Base-by-base conservation (phyloP, 2,888 invertebrate genomes). In the Conus canariensis region DNA sequence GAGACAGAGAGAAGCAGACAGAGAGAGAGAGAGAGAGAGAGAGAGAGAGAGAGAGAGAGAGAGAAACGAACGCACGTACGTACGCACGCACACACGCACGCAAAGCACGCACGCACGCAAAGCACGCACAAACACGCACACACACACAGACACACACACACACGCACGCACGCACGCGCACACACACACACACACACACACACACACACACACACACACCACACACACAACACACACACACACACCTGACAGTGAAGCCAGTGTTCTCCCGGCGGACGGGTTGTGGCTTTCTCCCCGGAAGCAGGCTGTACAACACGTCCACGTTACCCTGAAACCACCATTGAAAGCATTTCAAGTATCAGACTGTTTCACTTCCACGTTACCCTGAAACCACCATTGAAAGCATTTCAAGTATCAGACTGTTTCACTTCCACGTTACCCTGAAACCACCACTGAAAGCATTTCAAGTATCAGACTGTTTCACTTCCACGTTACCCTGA, bases 181-280 rank as follows among this genome's bases (percentile, higher is more conserved):
- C 67, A 87, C 58, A 87, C 9, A 67, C 9, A 67, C 67, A 87
- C 58, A 64, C 67, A 87, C 58, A 64, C 64, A 64, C 58, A 64
- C 30, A 59, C 7, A 87, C 67, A 87, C n/a, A 67, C 22, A 60
- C 30, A 67, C 14, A 25, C 16, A n/a, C n/a, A n/a, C n/a, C 45
- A 45, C 45, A 4, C 45, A 45, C 45, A 4, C 45, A 45, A 87
- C 9, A 67, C 9, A 67, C 67, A 87, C 58, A 12, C 22, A 70
- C 70, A 56, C 90, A 94, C 94, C 94, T 92, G 85, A 94, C 93
- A 88, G 92, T 92, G 85, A 94, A 94, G 14, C 94, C 94, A 86
- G 94, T 94, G 70, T 91, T 90, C 60, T 88, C 90, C 22, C 74
- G 70, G n/a, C 83, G 88, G 30, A 88, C 89, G 88, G 92, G 87